Evolutionary conservation across 1,140 invertebrate genomes (phyloP).

Genomic region (Macrobrachium nipponense): DNA sequence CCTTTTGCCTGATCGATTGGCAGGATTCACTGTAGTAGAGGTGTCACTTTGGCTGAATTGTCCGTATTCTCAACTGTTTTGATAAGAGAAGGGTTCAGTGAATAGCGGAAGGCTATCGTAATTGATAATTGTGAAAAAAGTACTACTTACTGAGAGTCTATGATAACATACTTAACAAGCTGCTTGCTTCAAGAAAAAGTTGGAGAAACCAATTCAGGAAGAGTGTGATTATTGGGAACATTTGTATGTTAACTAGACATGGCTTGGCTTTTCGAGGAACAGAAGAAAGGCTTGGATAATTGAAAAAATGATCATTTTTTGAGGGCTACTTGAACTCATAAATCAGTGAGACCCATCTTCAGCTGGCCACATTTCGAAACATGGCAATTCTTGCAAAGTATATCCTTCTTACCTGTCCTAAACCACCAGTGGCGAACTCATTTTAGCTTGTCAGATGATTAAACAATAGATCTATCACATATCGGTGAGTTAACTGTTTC

Average conservation of each 20-base stretch:
- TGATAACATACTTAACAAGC: conserved; percentile 55
- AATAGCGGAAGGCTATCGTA: conserved; percentile 45
- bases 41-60: too few relatives aligned
- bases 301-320: conserved; percentile 29
- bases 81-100: conserved; percentile 49
- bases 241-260: too few relatives aligned
- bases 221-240: too few relatives aligned
- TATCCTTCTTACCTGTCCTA: conserved; percentile 2
- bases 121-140: conserved; percentile 53
- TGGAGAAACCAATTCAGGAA: too few relatives aligned
- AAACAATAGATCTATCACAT: conserved; percentile 31
- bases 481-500: conserved; percentile 26
- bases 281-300: too few relatives aligned
- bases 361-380: conserved; percentile 60
- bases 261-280: too few relatives aligned
- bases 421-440: conserved; percentile 39
- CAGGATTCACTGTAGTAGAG: too few relatives aligned
- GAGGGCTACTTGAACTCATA: conserved; percentile 62
- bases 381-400: conserved; percentile 30
- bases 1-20: too few relatives aligned
- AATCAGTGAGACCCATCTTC: conserved; percentile 61
- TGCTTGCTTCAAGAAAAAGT: too few relatives aligned
- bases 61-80: conserved; percentile 29
- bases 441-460: conserved; percentile 44
- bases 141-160: conserved; percentile 48